Percentiles rank a stretch among this genome's conserved stretches.
Evolutionary conservation across 2,888 invertebrate species (phyloP).

Genomic region (Harpalus rufipes): DNA sequence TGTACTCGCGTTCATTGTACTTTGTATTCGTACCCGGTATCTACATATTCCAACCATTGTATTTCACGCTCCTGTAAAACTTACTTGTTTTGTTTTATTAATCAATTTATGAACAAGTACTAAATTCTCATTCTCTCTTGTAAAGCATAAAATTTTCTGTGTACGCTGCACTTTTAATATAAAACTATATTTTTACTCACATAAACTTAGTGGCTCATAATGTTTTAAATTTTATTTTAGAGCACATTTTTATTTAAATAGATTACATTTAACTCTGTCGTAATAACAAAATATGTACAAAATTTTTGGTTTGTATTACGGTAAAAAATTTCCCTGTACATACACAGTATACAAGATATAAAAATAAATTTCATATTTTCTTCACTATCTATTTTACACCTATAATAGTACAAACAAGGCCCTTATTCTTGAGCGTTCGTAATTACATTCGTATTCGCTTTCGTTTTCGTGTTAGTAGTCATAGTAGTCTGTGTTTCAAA

Average conservation of each 20-base stretch:
- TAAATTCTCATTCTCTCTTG: conserved; percentile 18
- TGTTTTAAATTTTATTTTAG: conserved; percentile 19
- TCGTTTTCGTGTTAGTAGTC: too few species aligned
- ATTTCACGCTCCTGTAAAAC: conserved; percentile 11
- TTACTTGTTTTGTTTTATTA: conserved; percentile 31
- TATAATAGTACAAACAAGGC: too few species aligned
- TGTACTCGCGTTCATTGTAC: conserved; percentile 31
- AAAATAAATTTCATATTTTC: too few species aligned
- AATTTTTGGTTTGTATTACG: background rate
- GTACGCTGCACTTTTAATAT: conserved; percentile 20
- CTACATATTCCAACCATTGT: conserved; percentile 15
- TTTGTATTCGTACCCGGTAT: background rate
- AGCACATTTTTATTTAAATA: background rate
- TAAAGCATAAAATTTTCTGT: conserved; percentile 21
- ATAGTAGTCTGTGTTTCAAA: too few species aligned
- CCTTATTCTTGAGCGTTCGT: too few species aligned
- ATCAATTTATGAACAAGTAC: conserved; percentile 23
- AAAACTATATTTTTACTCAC: conserved; percentile 15
- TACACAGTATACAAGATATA: too few species aligned
- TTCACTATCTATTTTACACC: too few species aligned
- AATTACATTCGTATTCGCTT: too few species aligned
- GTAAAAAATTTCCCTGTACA: too few species aligned
- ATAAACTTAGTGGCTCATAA: conserved; percentile 1
- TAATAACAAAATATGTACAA: background rate
- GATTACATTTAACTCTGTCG: background rate